phyloP scores from a whole-genome alignment of 2,113 vertebrate species.

The Felis catus region F.catus_Fca126_mat1.0 CM031428.1:38489001-38489500 shows the following conservation, averaged over 20 bases:
- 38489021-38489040: neutral
- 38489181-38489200: neutral
- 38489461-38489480: no score
- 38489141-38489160: neutral
- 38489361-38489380: neutral
- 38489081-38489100: neutral
- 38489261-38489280: neutral
- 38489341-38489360: neutral
- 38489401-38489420: neutral
- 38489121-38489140: neutral
- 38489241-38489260: neutral
- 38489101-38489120: neutral
- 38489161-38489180: neutral
- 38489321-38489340: neutral
- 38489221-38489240: neutral
- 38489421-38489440: neutral
- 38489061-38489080: neutral
- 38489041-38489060: neutral
- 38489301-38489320: neutral
- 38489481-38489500: rapidly evolving
- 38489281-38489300: neutral
- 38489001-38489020: neutral
- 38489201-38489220: neutral
- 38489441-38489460: neutral
- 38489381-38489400: no score